Evolutionary conservation across 1,140 invertebrate species (phyloP).

Genomic region (Apis mellifera): DNA sequence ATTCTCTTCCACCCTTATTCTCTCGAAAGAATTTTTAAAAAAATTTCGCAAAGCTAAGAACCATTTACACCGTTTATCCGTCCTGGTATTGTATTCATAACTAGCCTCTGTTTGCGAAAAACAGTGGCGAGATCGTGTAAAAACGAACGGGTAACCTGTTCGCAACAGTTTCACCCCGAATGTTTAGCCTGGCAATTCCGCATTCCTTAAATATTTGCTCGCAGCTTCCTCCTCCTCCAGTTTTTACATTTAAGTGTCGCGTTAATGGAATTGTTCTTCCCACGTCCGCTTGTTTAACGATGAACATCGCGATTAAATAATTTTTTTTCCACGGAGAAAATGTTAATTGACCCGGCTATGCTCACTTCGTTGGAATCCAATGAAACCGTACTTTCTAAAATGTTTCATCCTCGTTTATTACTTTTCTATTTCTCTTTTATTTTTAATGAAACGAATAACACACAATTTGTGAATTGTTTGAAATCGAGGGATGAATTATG

Average conservation of each 20-base stretch:
- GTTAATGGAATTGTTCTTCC: background rate
- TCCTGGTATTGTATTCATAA: background rate
- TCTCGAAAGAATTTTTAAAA: too few relatives aligned
- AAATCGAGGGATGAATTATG: too few relatives aligned
- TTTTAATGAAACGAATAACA: too few relatives aligned
- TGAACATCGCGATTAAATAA: too few relatives aligned
- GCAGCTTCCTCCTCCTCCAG: background rate
- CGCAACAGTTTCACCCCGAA: background rate
- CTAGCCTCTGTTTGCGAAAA: background rate
- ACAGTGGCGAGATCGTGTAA: background rate
- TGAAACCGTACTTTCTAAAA: too few relatives aligned
- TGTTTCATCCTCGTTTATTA: too few relatives aligned
- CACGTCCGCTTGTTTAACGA: background rate
- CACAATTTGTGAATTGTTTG: too few relatives aligned
- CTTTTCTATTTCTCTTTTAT: too few relatives aligned
- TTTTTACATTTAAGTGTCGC: background rate
- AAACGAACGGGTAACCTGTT: background rate
- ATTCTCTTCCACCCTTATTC: too few relatives aligned
- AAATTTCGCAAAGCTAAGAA: too few relatives aligned
- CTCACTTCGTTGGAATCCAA: too few relatives aligned
- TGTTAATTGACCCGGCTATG: background rate
- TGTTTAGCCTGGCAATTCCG: background rate
- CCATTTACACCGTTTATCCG: too few relatives aligned
- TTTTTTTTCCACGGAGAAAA: background rate
- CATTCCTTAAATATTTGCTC: background rate